A percentile compares a stretch with the other conserved stretches of the same genome.
Conservation (phyloP, 2,797 vertebrate species). For the Myotis vivesi region DNA sequence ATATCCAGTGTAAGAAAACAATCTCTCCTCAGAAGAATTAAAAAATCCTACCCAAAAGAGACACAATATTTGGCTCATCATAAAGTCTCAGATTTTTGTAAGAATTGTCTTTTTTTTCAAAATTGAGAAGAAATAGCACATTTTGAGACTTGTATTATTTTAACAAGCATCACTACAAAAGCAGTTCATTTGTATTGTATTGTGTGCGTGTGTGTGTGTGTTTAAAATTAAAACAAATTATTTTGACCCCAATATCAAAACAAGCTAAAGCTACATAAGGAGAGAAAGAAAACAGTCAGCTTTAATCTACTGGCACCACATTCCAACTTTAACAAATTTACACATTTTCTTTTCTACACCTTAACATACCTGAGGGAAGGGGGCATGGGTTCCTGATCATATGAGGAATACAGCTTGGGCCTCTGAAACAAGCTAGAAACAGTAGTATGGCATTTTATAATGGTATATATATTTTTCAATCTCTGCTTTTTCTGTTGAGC, state of each 20-base stretch:
- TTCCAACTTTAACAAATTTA: neutral
- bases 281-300: neutral
- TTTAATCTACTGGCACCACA: neutral
- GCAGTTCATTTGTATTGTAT: neutral
- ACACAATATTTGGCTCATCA: neutral
- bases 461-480: neutral
- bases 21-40: slow-evolving; percentile 22
- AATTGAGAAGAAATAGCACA: neutral
- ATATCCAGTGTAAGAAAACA: slow-evolving; percentile 13
- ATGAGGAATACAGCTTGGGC: neutral
- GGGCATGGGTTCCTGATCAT: neutral
- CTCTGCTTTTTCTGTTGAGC: neutral
- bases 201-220: neutral
- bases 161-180: neutral
- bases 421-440: neutral
- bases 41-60: slow-evolving; percentile 14
- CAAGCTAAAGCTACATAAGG: neutral
- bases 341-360: neutral
- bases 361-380: rapidly evolving
- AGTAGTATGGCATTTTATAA: neutral
- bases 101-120: neutral
- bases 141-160: slow-evolving; percentile 41
- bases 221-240: neutral
- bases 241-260: neutral
- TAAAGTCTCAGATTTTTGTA: neutral